Percentiles rank a stretch among this genome's conserved stretches.
phyloP scores from a whole-genome alignment of 2,888 invertebrate genomes.

The Conchocele bisecta region DNA sequence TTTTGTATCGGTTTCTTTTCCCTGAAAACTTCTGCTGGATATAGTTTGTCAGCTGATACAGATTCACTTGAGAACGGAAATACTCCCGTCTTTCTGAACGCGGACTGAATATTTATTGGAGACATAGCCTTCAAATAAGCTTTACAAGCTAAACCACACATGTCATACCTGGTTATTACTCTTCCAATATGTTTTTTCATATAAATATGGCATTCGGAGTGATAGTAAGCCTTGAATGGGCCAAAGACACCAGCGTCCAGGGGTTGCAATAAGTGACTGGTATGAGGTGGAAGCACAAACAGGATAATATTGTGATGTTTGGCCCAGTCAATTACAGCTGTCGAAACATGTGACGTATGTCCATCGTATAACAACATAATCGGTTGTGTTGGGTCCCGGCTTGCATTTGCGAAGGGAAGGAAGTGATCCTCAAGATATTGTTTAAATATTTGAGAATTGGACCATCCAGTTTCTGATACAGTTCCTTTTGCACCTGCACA shows the following conservation, averaged over 20 bases:
- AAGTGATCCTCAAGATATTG: slow-evolving; percentile 39
- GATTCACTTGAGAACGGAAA: too few relatives aligned
- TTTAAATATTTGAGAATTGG: slow-evolving; percentile 34
- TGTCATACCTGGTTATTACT: slow-evolving; percentile 19
- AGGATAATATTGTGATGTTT: slow-evolving; percentile 45
- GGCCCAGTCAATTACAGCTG: slow-evolving; percentile 50
- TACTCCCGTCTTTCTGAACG: slow-evolving; percentile 42
- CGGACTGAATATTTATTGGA: slow-evolving; percentile 26
- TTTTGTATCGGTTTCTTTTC: too few relatives aligned
- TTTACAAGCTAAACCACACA: slow-evolving; percentile 27
- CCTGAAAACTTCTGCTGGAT: too few relatives aligned
- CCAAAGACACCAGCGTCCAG: slow-evolving; percentile 48
- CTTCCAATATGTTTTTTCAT: slow-evolving; percentile 19
- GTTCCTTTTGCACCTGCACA: slow-evolving; percentile 23
- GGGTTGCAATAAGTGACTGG: slow-evolving; percentile 37
- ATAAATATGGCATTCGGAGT: slow-evolving; percentile 25
- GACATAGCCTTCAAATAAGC: slow-evolving; percentile 40
- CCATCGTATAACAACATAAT: slow-evolving; percentile 47
- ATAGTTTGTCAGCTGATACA: too few relatives aligned
- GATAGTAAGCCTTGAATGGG: slow-evolving; percentile 30
- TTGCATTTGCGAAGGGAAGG: slow-evolving; percentile 20
- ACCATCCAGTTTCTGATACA: slow-evolving; percentile 29
- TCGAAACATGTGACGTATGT: slow-evolving; percentile 29
- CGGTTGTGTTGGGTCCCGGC: slow-evolving; percentile 6
- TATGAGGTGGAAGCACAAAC: slow-evolving; percentile 47